These are phyloP conservation scores for Beris morrisii DNA, from an alignment of 2,888 invertebrate genomes.

Conservation along the genomic window DNA sequence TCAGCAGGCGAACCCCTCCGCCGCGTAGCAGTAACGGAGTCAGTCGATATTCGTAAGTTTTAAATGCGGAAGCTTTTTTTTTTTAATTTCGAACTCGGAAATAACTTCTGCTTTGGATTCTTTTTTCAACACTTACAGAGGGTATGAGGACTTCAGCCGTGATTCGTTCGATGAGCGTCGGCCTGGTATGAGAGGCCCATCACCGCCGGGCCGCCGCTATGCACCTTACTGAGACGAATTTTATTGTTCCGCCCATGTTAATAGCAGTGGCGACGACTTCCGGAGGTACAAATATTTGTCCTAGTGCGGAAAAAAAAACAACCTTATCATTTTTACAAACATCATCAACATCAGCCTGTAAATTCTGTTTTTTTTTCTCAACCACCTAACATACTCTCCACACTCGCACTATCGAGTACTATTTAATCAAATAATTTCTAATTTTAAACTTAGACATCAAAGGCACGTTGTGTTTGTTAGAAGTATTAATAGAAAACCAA, in stretches of 20 bases:
- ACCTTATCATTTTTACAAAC: too few species aligned
- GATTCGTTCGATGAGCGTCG: slow-evolving; percentile 85
- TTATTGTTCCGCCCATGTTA: slow-evolving; percentile 41
- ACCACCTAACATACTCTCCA: too few species aligned
- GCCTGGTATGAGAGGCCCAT: slow-evolving; percentile 72
- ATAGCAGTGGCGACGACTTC: too few species aligned
- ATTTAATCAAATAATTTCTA: too few species aligned
- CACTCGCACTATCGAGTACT: too few species aligned
- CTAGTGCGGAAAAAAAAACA: too few species aligned
- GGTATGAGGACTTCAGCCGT: slow-evolving; percentile 86
- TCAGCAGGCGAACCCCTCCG: slow-evolving; percentile 80
- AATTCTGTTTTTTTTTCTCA: too few species aligned
- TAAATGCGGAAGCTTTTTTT: slow-evolving; percentile 28
- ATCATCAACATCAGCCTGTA: too few species aligned
- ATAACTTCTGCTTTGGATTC: neutral
- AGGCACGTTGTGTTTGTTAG: too few species aligned
- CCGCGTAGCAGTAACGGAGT: slow-evolving; percentile 59
- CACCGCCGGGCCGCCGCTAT: slow-evolving; percentile 82
- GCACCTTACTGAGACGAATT: slow-evolving; percentile 72
- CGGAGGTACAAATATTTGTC: too few species aligned
- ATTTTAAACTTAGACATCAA: too few species aligned
- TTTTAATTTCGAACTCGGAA: neutral
- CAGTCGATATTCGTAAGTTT: slow-evolving; percentile 53
- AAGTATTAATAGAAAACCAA: too few species aligned
- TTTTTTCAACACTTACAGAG: slow-evolving; percentile 56